phyloP scores from a whole-genome alignment of 2,113 vertebrate genomes.

The Athene noctua region DNA sequence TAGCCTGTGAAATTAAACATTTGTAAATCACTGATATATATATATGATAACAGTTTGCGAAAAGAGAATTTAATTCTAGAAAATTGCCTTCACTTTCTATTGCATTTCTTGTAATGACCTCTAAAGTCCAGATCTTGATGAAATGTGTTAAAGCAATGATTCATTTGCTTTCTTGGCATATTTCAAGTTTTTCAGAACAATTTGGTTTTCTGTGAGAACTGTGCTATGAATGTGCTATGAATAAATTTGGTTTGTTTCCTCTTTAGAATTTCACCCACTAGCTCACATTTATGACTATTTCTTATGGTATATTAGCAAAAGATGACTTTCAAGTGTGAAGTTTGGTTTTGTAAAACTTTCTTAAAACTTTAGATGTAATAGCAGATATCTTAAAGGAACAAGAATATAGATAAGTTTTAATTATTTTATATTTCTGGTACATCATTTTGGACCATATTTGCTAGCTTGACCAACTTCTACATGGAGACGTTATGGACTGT shows the following conservation, averaged over 20 bases:
- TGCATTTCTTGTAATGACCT: neutral
- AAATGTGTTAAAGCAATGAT: neutral
- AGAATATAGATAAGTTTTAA: neutral
- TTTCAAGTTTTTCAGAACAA: neutral
- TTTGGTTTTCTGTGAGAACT: neutral
- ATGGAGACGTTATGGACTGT: neutral
- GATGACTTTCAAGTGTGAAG: neutral
- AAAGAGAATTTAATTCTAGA: neutral
- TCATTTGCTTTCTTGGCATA: neutral
- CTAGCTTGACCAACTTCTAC: neutral
- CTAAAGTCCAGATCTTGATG: neutral
- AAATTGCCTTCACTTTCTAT: neutral
- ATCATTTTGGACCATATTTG: neutral
- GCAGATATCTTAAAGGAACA: neutral
- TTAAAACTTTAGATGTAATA: neutral
- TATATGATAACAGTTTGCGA: neutral
- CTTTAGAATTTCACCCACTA: neutral
- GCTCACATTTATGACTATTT: neutral
- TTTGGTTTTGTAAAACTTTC: neutral
- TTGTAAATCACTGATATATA: neutral
- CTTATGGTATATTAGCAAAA: neutral
- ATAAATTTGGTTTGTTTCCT: neutral
- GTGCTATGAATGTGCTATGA: neutral
- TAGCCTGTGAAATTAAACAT: conserved; percentile 3
- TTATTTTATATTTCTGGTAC: neutral